These are phyloP conservation scores for Ophion obscuratus DNA, from an alignment of 2,888 invertebrate species.

Conservation along the genomic window DNA sequence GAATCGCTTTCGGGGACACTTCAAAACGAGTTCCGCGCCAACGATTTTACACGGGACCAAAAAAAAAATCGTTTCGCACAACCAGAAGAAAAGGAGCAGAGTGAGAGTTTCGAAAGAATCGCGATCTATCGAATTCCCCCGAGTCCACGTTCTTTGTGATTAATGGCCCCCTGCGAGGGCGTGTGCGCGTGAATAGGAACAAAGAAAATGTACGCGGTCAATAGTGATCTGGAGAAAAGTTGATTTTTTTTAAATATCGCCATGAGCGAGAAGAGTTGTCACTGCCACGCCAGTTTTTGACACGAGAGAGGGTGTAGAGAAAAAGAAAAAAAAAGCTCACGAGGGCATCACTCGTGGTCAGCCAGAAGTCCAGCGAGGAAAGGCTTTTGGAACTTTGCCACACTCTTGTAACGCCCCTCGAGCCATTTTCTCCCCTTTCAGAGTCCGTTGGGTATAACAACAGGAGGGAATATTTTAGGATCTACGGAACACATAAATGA, in stretches of 20 bases:
- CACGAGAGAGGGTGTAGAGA: neutral
- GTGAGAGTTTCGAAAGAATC: neutral
- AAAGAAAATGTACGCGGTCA: slow-evolving; percentile 3
- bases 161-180: neutral
- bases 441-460: slow-evolving; percentile 6
- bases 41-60: no score
- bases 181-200: neutral
- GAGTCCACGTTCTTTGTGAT: neutral
- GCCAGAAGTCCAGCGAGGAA: slow-evolving; percentile 13
- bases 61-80: neutral
- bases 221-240: neutral
- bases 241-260: neutral
- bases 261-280: slow-evolving; percentile 4
- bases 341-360: slow-evolving; percentile 42
- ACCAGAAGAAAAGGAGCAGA: neutral
- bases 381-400: slow-evolving; percentile 55
- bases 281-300: slow-evolving; percentile 9
- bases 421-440: slow-evolving; percentile 30
- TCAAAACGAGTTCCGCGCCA: neutral
- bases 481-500: slow-evolving; percentile 26
- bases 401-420: slow-evolving; percentile 35
- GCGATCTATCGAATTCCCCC: neutral
- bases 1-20: no score
- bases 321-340: neutral
- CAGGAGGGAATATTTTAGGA: slow-evolving; percentile 16